Conservation (phyloP, 2,113 vertebrate genomes). For the Hemichromis elongatus region DNA sequence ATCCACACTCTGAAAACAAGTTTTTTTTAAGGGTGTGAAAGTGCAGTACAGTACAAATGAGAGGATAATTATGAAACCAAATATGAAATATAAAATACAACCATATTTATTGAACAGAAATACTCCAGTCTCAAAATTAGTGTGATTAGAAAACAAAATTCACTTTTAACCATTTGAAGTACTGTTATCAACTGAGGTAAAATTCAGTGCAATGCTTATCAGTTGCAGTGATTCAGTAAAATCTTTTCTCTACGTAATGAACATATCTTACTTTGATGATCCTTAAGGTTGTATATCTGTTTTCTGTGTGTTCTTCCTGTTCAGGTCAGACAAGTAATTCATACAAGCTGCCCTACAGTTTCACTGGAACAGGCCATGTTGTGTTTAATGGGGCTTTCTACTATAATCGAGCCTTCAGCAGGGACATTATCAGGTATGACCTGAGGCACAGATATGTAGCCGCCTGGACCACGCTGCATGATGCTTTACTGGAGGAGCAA, state of each 20-base stretch:
- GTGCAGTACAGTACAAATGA: not conserved
- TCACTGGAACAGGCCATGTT: slow-evolving; percentile 89
- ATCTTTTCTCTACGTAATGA: not conserved
- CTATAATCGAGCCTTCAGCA: slow-evolving; percentile 92
- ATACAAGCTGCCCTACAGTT: slow-evolving; percentile 94
- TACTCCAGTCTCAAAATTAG: not conserved
- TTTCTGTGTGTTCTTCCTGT: not conserved
- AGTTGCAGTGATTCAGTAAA: not conserved
- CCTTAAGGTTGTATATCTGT: not conserved
- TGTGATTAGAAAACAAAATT: not conserved
- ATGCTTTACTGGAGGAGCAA: slow-evolving; percentile 83
- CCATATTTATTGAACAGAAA: not conserved
- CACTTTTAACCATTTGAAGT: not conserved
- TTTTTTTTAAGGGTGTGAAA: not conserved
- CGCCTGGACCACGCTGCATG: slow-evolving; percentile 88
- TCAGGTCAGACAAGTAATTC: slow-evolving; percentile 79
- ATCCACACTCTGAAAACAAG: not conserved
- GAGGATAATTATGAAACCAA: not conserved
- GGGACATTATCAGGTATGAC: slow-evolving; percentile 91
- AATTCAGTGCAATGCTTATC: not conserved
- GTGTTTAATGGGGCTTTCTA: slow-evolving; percentile 88
- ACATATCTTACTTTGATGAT: not conserved
- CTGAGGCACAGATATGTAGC: slow-evolving; percentile 85
- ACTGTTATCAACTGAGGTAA: not conserved
- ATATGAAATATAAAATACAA: not conserved